These are phyloP conservation scores for Pangasius krempfi DNA, from an alignment of 2,797 vertebrate species.

Conservation along the genomic window DNA sequence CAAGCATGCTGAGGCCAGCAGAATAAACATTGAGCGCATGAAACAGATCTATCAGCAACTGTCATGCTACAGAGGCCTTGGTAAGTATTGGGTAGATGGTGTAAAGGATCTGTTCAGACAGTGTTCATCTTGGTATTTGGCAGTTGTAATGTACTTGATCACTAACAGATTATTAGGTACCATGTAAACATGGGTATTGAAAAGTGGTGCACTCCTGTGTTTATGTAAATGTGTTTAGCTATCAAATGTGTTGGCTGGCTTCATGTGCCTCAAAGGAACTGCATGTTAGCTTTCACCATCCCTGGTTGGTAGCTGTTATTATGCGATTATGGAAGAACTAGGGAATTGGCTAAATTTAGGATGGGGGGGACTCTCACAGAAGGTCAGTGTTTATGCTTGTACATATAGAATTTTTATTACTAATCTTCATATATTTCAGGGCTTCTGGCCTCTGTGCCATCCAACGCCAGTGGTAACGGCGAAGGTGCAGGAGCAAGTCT, in stretches of 20 bases:
- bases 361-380: not conserved
- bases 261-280: not conserved
- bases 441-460: conserved; percentile 87
- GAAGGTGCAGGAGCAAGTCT: conserved; percentile 70
- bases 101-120: not conserved
- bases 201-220: not conserved
- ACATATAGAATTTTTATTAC: not conserved
- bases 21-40: conserved; percentile 93
- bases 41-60: conserved; percentile 97
- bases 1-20: conserved; percentile 90
- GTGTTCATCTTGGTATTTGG: not conserved
- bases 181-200: not conserved
- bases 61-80: conserved; percentile 89
- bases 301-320: not conserved
- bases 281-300: not conserved
- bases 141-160: not conserved
- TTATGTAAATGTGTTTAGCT: too few species aligned
- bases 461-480: conserved; percentile 76
- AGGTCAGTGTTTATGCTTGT: not conserved
- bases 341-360: not conserved
- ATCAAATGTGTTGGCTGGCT: not conserved
- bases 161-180: not conserved
- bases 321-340: not conserved
- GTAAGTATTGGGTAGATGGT: conserved; percentile 67
- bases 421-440: conserved; percentile 66